phyloP scores from a whole-genome alignment of 1,140 invertebrate genomes.

The Microvelia longipes region DNA sequence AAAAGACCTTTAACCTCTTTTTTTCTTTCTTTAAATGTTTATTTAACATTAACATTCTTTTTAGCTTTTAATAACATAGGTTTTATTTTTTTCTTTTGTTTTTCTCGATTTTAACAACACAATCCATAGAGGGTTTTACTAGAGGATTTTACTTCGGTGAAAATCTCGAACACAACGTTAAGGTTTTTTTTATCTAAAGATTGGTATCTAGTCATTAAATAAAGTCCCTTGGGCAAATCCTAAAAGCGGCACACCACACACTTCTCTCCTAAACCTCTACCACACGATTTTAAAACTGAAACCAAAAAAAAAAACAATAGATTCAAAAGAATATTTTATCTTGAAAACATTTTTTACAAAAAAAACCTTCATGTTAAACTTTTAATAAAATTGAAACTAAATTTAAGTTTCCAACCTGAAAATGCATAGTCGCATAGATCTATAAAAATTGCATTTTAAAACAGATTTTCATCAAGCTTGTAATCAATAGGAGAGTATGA shows the following conservation, averaged over 20 bases:
- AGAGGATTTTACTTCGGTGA: background rate
- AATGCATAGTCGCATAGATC: too few species aligned
- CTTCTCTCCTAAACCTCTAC: too few species aligned
- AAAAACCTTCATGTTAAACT: too few species aligned
- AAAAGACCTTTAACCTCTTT: background rate
- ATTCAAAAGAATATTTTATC: background rate
- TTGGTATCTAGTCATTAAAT: background rate
- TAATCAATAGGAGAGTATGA: too few species aligned
- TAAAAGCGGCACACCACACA: background rate
- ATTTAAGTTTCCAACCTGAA: too few species aligned
- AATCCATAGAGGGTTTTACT: too few species aligned
- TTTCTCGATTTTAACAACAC: too few species aligned
- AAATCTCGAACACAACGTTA: background rate
- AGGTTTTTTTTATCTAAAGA: background rate
- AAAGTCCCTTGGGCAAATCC: background rate
- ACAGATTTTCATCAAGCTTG: too few species aligned
- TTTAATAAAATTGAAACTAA: too few species aligned
- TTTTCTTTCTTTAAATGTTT: background rate
- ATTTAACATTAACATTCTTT: background rate
- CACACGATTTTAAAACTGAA: too few species aligned
- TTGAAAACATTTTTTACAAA: background rate
- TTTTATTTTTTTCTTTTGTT: too few species aligned
- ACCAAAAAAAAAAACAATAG: background rate
- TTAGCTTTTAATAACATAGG: background rate
- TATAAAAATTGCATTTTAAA: too few species aligned